Base-by-base conservation (phyloP, 1,140 invertebrate species). In the Bathynomus jamesi region DNA sequence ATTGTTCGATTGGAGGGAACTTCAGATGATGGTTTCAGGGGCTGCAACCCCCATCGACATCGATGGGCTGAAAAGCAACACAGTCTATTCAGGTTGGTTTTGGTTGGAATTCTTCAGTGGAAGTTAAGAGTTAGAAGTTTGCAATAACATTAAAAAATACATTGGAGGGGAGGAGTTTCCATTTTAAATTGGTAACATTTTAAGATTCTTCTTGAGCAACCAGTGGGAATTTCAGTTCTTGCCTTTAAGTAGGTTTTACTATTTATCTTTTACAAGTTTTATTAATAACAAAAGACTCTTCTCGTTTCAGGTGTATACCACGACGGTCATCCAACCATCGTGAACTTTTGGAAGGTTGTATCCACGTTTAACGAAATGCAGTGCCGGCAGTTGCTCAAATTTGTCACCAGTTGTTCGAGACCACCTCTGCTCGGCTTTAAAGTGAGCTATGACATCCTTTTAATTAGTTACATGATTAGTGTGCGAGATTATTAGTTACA, bases 361-460 rank as follows among this genome's bases (percentile, higher is more conserved):
- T 84, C 89, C 73, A 86, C 86, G 24, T 95, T 98, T 79, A 89
- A 86, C 72, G 94, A 96, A 82, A 84, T 87, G 28, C 91, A 97
- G 80, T 89, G 90, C 67, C 85, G 94, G 67, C 90, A 94, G 78
- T 82, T 99, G 13, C 83, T 99, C 0, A 96, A 97, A 82, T 99
- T 99, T 86, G 95, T 98, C 4, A 99, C 96, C 0, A 96, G 94
- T 80, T 98, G 95, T 79, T 98, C 95, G 0, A 83, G 95, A 77
- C 94, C 95, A n/a, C 96, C 96, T 4, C 84, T 98, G n/a, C 83
- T 98, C 25, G 96, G 96, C 17, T 99, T 98, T 80, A 98, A 96
- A 87, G 94, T 78, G 74, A 70, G n/a, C 28, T 28, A 25, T 17
- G 2, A 70, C 10, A 61, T 7, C 25, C 32, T 25, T 11, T 27